Evolutionary conservation across 2,113 vertebrate genomes (phyloP).

Genomic region (Seriola aureovittata): DNA sequence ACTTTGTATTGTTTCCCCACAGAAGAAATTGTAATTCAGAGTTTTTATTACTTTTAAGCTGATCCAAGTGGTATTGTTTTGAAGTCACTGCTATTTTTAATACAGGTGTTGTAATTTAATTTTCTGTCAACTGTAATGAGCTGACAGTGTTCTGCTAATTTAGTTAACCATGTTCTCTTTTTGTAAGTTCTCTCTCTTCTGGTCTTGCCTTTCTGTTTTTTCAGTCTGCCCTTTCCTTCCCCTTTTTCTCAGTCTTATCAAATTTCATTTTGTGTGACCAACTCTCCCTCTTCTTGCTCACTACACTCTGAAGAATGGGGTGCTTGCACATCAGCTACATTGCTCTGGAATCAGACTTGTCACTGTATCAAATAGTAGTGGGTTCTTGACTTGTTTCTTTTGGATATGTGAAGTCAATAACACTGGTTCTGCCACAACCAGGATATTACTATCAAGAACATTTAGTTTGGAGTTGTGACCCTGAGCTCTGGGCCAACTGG

Average conservation of each 20-base stretch:
- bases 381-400: conserved; percentile 54
- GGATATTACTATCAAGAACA: conserved; percentile 44
- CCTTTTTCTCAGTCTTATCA: conserved; percentile 29
- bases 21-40: conserved; percentile 89
- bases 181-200: conserved; percentile 46
- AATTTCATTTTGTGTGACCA: conserved; percentile 65
- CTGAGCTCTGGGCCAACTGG: conserved; percentile 41
- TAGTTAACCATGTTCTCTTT: conserved; percentile 32
- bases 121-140: conserved; percentile 61
- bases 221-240: conserved; percentile 10
- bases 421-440: conserved; percentile 70
- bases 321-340: conserved; percentile 67
- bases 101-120: conserved; percentile 64
- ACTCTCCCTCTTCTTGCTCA: conserved; percentile 62
- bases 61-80: conserved; percentile 78
- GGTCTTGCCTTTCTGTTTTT: conserved; percentile 36
- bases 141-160: conserved; percentile 53
- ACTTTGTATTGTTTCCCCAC: conserved; percentile 80
- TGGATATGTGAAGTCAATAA: conserved; percentile 62
- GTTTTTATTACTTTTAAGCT: conserved; percentile 74
- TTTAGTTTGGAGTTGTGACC: conserved; percentile 43
- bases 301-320: conserved; percentile 52
- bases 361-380: conserved; percentile 72
- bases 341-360: conserved; percentile 60
- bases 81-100: conserved; percentile 76